phyloP scores from a whole-genome alignment of 2,888 invertebrate genomes.

The Altica lythri region DNA sequence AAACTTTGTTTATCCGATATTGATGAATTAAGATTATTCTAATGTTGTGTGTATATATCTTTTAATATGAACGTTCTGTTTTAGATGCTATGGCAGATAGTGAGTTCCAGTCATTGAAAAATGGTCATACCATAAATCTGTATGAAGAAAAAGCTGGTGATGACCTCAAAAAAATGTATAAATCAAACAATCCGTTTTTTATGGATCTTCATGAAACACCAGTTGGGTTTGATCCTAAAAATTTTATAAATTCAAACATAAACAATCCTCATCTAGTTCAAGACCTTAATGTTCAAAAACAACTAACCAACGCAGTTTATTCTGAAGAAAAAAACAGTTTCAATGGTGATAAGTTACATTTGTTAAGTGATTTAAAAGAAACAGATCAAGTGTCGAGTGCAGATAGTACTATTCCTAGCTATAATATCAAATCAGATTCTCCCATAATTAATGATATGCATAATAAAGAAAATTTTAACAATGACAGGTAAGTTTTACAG shows the following conservation, averaged over 20 bases:
- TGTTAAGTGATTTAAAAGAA: constrained; percentile 29
- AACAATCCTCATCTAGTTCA: constrained; percentile 26
- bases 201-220: constrained; percentile 35
- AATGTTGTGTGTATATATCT: background rate
- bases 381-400: constrained; percentile 24
- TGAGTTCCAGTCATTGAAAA: constrained; percentile 35
- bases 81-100: constrained; percentile 33
- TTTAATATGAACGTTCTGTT: constrained; percentile 24
- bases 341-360: constrained; percentile 34
- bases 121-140: constrained; percentile 31
- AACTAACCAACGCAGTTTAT: too few species aligned
- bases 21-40: background rate
- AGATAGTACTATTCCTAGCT: constrained; percentile 22
- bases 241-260: constrained; percentile 30
- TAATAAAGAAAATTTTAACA: constrained; percentile 30
- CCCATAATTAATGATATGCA: constrained; percentile 22
- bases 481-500: constrained; percentile 26
- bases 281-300: too few species aligned
- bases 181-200: constrained; percentile 32
- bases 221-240: constrained; percentile 34
- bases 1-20: constrained; percentile 2
- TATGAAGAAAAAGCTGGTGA: constrained; percentile 23
- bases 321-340: too few species aligned
- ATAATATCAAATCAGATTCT: constrained; percentile 21
- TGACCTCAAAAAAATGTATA: constrained; percentile 22